Evolutionary conservation across 2,888 invertebrate genomes (phyloP).

Genomic region (Drosophila multiciliata): DNA sequence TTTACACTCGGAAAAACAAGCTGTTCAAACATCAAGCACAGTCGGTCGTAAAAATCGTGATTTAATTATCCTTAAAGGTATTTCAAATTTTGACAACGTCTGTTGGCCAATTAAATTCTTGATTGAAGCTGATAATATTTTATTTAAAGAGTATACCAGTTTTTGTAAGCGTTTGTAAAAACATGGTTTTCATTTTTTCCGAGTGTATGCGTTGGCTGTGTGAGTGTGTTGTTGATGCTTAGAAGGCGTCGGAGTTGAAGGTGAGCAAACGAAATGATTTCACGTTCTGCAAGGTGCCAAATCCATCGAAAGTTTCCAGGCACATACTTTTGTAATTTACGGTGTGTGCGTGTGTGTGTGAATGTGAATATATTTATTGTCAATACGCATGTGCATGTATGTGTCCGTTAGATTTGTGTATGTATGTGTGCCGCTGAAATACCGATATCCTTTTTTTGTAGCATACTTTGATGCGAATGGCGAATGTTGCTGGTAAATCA

Average conservation of each 20-base stretch:
- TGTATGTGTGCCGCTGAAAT: conserved; percentile 8
- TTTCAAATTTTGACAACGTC: neutral
- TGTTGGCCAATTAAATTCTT: neutral
- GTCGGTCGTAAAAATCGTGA: neutral
- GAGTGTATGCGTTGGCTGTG: conserved; percentile 24
- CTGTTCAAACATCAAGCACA: neutral
- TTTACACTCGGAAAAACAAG: conserved; percentile 1
- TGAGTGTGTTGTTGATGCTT: conserved; percentile 48
- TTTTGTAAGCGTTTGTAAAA: neutral
- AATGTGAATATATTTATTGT: neutral
- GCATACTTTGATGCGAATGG: conserved; percentile 38
- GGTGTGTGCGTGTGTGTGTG: conserved; percentile 5
- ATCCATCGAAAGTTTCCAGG: conserved; percentile 40
- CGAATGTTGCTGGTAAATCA: conserved; percentile 5
- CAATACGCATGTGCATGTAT: conserved; percentile 9
- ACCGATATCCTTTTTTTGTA: conserved; percentile 31
- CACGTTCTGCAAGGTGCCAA: conserved; percentile 39
- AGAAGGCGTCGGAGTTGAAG: conserved; percentile 70
- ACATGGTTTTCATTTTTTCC: neutral
- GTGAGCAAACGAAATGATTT: conserved; percentile 60
- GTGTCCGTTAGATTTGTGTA: neutral
- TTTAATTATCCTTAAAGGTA: neutral
- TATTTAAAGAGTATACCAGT: neutral
- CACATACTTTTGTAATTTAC: conserved; percentile 42
- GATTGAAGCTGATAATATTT: neutral